These are phyloP conservation scores for Darevskia mixta DNA, from an alignment of 2,797 vertebrate species.

Conservation along the genomic window DNA sequence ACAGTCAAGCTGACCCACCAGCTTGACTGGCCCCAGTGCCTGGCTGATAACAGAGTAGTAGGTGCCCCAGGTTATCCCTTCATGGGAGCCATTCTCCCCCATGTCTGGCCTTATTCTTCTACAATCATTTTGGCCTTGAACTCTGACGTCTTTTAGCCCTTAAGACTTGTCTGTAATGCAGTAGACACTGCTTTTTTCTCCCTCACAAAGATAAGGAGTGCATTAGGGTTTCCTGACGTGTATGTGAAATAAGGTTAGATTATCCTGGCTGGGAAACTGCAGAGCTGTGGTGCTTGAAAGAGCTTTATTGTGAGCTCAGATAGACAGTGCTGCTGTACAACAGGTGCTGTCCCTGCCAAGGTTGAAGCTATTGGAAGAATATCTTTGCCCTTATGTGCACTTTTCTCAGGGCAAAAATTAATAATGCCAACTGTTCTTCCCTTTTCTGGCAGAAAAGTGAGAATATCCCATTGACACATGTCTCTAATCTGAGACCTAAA, in stretches of 20 bases:
- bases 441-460: accelerated
- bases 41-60: slow-evolving; percentile 37
- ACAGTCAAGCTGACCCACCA: not conserved
- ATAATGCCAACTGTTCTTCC: not conserved
- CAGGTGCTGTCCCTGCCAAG: slow-evolving; percentile 28
- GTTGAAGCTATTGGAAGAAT: not conserved
- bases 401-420: not conserved
- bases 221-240: slow-evolving; percentile 66
- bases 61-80: not conserved
- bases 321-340: slow-evolving; percentile 48
- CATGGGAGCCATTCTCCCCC: slow-evolving; percentile 9
- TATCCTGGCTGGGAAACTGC: slow-evolving; percentile 17
- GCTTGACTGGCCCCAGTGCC: not conserved
- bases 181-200: slow-evolving; percentile 16
- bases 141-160: slow-evolving; percentile 49
- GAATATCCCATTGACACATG: not conserved
- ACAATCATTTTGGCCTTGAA: slow-evolving; percentile 59
- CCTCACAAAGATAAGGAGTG: slow-evolving; percentile 66
- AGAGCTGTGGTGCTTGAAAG: slow-evolving; percentile 20
- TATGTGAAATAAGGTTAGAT: slow-evolving; percentile 69
- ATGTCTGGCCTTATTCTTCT: slow-evolving; percentile 9
- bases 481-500: not conserved
- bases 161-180: slow-evolving; percentile 44
- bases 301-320: slow-evolving; percentile 34
- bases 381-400: not conserved